Percentiles rank a stretch among this genome's conserved stretches.
phyloP scores from a whole-genome alignment of 1,140 invertebrate genomes.

The Coenobita brevimanus region DNA sequence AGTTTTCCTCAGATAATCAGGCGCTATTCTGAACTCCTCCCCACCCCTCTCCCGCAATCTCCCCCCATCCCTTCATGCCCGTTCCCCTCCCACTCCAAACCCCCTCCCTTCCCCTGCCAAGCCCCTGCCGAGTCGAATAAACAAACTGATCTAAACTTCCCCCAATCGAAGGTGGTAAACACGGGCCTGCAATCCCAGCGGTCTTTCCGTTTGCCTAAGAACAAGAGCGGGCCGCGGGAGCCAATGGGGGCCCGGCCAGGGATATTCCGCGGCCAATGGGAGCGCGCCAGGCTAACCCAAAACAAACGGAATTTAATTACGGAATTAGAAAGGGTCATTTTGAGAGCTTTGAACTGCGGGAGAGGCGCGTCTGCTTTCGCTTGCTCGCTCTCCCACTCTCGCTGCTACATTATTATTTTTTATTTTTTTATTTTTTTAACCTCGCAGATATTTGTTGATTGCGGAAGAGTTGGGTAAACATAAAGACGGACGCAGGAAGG shows the following conservation, averaged over 20 bases:
- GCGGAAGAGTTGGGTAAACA: too few species aligned
- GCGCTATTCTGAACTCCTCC: too few species aligned
- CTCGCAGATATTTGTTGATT: too few species aligned
- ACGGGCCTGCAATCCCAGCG: slow-evolving; percentile 25
- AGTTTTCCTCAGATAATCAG: too few species aligned
- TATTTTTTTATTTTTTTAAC: too few species aligned
- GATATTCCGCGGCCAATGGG: slow-evolving; percentile 14
- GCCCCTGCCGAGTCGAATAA: too few species aligned
- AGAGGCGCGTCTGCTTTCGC: too few species aligned
- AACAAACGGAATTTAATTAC: slow-evolving; percentile 45
- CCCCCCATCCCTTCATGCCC: background rate
- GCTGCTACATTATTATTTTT: too few species aligned
- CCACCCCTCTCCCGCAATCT: background rate
- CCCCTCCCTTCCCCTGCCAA: slow-evolving; percentile 4
- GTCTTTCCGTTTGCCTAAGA: slow-evolving; percentile 31
- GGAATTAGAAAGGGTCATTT: slow-evolving; percentile 30
- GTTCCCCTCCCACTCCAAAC: background rate
- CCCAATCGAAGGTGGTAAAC: background rate
- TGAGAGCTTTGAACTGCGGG: slow-evolving; percentile 13
- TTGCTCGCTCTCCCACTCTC: too few species aligned
- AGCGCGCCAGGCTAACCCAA: slow-evolving; percentile 5
- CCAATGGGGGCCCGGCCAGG: slow-evolving; percentile 1
- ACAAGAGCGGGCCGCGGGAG: background rate
- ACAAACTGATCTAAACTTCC: slow-evolving; percentile 24
- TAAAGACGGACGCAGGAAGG: too few species aligned